Evolutionary conservation across 2,888 invertebrate genomes (phyloP).

Genomic region (Zygothrica quintamaculata): DNA sequence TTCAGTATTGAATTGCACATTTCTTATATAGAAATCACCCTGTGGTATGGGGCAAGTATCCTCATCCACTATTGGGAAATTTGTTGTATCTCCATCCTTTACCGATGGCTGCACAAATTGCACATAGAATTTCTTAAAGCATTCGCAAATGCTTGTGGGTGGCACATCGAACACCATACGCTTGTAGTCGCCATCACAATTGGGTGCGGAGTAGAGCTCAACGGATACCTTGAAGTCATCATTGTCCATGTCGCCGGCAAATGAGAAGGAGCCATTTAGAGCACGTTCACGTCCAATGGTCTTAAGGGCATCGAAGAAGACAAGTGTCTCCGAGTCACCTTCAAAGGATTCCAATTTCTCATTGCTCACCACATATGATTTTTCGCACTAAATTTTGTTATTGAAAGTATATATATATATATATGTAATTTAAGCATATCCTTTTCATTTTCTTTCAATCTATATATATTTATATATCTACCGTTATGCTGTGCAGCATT

Average conservation of each 20-base stretch:
- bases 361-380: conserved; percentile 71
- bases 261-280: conserved; percentile 69
- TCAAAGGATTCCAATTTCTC: conserved; percentile 67
- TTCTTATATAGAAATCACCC: conserved; percentile 72
- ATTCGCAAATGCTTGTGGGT: conserved; percentile 73
- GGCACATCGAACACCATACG: conserved; percentile 77
- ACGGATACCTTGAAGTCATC: conserved; percentile 71
- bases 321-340: conserved; percentile 65
- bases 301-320: conserved; percentile 52
- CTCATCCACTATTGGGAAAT: conserved; percentile 73
- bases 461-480: conserved; percentile 22
- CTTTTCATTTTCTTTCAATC: too few species aligned
- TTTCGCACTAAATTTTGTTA: conserved; percentile 68
- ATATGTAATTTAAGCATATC: too few species aligned
- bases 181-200: conserved; percentile 71
- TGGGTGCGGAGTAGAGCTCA: conserved; percentile 72
- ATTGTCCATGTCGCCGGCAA: conserved; percentile 71
- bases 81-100: conserved; percentile 64
- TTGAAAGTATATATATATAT: too few species aligned
- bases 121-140: conserved; percentile 74
- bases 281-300: conserved; percentile 66
- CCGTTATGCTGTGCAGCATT: conserved; percentile 52
- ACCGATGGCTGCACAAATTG: conserved; percentile 76
- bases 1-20: conserved; percentile 65
- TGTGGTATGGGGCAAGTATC: conserved; percentile 74